Conservation (phyloP, 2,888 invertebrate species). For the Leptinotarsa peninsularis region DNA sequence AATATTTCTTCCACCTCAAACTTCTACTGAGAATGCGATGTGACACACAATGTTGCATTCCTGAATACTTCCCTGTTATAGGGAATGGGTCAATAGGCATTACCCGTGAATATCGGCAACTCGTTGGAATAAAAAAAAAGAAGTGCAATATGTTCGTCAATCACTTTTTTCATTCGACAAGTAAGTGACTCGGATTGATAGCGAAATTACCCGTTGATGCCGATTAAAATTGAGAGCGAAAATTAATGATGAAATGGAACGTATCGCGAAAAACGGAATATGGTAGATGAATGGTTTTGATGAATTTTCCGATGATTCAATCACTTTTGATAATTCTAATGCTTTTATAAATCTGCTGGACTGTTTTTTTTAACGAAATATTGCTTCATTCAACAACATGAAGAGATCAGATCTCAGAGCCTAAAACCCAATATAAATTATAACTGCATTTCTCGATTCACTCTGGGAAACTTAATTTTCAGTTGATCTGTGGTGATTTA, state of each 20-base stretch:
- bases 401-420: no score
- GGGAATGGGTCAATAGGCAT: not conserved
- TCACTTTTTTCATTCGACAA: constrained; percentile 1
- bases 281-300: not conserved
- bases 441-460: no score
- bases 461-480: no score
- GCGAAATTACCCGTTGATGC: constrained; percentile 12
- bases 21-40: no score
- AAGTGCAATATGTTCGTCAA: not conserved
- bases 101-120: not conserved
- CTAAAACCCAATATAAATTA: no score
- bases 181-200: constrained; percentile 3
- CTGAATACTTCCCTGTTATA: not conserved
- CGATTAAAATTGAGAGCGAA: not conserved
- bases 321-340: no score
- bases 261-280: not conserved
- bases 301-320: not conserved
- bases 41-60: no score
- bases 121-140: not conserved
- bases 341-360: no score
- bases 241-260: constrained; percentile 2
- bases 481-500: no score
- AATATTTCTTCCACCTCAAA: no score
- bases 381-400: no score
- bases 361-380: no score